A percentile compares a stretch with the other conserved stretches of the same genome.
phyloP scores from a whole-genome alignment of 1,140 invertebrate species.

The Arctopsyche grandis region DNA sequence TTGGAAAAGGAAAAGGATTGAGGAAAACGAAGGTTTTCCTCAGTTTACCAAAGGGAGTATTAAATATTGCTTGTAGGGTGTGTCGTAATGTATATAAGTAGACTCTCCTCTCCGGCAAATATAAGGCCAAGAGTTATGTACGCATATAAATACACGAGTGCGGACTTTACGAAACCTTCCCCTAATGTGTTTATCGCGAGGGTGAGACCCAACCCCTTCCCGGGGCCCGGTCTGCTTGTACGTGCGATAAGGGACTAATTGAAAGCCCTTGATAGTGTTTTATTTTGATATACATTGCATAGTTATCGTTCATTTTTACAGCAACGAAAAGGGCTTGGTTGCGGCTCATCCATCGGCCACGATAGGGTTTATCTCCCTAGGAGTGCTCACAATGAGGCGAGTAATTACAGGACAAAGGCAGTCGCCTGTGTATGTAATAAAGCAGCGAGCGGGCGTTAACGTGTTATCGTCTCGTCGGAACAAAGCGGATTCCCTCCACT shows the following conservation, averaged over 20 bases:
- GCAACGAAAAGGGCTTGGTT: too few species aligned
- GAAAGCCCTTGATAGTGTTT: conserved; percentile 13
- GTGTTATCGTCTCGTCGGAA: conserved; percentile 10
- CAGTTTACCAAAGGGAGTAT: conserved; percentile 43
- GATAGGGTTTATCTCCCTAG: too few species aligned
- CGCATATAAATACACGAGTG: conserved; percentile 19
- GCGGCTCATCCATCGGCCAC: too few species aligned
- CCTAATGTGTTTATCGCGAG: conserved; percentile 44
- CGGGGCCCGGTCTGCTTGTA: not conserved
- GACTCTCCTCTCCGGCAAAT: not conserved
- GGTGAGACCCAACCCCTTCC: not conserved
- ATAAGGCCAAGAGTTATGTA: not conserved
- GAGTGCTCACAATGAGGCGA: not conserved
- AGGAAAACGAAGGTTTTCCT: conserved; percentile 26
- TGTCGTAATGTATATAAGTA: not conserved
- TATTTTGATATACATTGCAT: too few species aligned
- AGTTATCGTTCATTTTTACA: too few species aligned
- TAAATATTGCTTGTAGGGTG: conserved; percentile 35
- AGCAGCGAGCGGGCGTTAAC: not conserved
- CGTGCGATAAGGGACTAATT: conserved; percentile 33
- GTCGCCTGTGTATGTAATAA: not conserved
- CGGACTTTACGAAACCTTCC: conserved; percentile 42
- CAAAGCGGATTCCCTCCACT: not conserved
- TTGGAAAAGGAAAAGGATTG: too few species aligned
- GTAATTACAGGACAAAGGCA: conserved; percentile 11